A percentile compares a stretch with the other conserved stretches of the same genome.
These are phyloP conservation scores for Poecilia gillii DNA, from an alignment of 2,797 vertebrate genomes.

Conservation along the genomic window DNA sequence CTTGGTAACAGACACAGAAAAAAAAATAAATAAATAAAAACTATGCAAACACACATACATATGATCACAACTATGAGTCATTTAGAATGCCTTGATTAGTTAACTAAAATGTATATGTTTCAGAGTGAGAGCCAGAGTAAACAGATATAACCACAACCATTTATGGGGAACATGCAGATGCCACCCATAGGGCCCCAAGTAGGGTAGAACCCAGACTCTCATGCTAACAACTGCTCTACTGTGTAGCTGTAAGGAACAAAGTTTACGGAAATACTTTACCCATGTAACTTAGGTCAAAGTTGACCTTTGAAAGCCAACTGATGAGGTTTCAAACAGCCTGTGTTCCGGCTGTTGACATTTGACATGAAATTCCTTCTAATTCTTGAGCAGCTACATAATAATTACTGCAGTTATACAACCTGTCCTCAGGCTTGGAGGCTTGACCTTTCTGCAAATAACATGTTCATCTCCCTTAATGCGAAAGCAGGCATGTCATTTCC, in stretches of 20 bases:
- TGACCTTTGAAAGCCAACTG: constrained; percentile 50
- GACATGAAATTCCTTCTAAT: constrained; percentile 65
- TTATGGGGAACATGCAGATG: neutral
- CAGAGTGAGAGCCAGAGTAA: neutral
- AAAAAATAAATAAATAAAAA: neutral
- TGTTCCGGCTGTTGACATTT: constrained; percentile 57
- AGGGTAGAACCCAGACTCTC: neutral
- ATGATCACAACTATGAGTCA: neutral
- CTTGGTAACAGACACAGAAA: neutral
- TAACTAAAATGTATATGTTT: neutral
- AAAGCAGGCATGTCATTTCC: constrained; percentile 63
- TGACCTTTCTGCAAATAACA: constrained; percentile 74
- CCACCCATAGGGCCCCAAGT: neutral
- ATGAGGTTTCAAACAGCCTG: constrained; percentile 36
- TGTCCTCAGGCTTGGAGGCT: constrained; percentile 51
- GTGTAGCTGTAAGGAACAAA: neutral
- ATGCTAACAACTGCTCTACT: neutral
- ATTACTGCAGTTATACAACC: constrained; percentile 70
- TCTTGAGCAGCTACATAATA: constrained; percentile 68
- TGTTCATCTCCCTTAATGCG: constrained; percentile 63
- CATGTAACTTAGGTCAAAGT: constrained; percentile 23
- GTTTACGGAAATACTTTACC: constrained; percentile 20
- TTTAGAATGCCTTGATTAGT: neutral
- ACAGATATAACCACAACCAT: neutral
- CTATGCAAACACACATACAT: neutral